Percentiles rank a stretch among this genome's conserved stretches.
Conservation (phyloP, 2,113 vertebrate genomes). For the Psittacula cyanocephala region DNA sequence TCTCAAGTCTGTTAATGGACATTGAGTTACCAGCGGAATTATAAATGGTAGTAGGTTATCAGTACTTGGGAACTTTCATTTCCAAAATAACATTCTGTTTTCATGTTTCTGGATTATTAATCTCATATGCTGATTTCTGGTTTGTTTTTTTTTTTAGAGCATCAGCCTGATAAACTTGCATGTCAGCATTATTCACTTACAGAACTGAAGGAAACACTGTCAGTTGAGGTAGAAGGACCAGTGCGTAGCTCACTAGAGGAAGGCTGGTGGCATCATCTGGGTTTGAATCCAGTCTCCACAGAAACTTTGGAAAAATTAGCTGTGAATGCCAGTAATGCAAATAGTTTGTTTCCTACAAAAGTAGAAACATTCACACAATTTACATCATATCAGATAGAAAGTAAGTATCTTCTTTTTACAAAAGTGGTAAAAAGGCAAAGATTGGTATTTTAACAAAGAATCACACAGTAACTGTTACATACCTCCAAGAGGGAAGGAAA, state of each 20-base stretch:
- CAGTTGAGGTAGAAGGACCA: conserved; percentile 23
- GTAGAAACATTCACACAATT: conserved; percentile 50
- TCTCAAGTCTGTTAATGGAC: neutral
- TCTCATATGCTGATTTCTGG: neutral
- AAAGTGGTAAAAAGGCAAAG: neutral
- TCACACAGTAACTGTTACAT: neutral
- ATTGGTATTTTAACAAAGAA: neutral
- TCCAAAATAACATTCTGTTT: neutral
- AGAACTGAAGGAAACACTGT: conserved; percentile 48
- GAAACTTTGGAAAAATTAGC: conserved; percentile 45
- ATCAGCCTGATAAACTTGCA: neutral
- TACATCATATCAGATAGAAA: conserved; percentile 9
- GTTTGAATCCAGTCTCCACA: neutral
- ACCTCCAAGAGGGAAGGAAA: neutral
- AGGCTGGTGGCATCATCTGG: conserved; percentile 45
- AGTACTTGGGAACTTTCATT: neutral
- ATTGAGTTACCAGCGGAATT: neutral
- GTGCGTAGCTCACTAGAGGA: neutral
- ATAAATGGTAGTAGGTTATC: neutral
- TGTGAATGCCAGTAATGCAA: neutral
- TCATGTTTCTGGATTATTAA: neutral
- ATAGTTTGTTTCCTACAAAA: neutral
- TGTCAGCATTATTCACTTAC: conserved; percentile 7
- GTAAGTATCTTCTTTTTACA: conserved; percentile 58
- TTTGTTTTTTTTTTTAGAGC: conserved; percentile 36